Base-by-base conservation (phyloP, 2,888 invertebrate genomes). In the Lamellibrachia columna region DNA sequence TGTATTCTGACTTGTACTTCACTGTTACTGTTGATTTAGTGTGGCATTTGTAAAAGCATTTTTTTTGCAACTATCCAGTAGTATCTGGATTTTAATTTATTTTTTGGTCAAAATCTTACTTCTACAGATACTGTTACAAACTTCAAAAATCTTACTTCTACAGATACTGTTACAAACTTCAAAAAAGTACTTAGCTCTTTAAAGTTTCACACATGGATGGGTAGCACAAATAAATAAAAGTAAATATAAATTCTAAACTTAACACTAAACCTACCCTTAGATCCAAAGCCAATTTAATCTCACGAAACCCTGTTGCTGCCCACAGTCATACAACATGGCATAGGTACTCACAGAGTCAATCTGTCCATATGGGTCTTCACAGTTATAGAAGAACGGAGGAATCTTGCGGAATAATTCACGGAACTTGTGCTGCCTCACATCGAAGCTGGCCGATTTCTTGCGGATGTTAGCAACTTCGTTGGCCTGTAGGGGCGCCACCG, bases 401-500 rank as follows among this genome's bases (percentile, higher is more conserved):
- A 97, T 96, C 93, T 96, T 96, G 95, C 98, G 98, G 96, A 99
- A 99, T 90, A 98, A 98, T 96, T 99, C 99, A 93, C 99, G 97
- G 95, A 98, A 99, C 94, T 98, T 98, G 91, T 97, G 97, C 92
- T 99, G 98, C 94, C 98, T 94, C 4, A 97, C 97, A 96, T 99
- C 99, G 96, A 99, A 99, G 1, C 98, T 97, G 0, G 98, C 97
- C 94, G 98, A 98, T 96, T 98, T 98, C 95, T 98, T 98, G 90
- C 99, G 97, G 92, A 99, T 98, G 94, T 98, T 98, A 15, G 98
- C 98, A 3, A 99, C 99, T 97, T 99, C 99, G 9, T 98, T 98
- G 58, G 99, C 99, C 97, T 99, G 99, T 90, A 99, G 96, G 0
- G 99, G 99, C 7, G 99, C 98, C 53, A 99, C 98, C 96, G 98